These are phyloP conservation scores for Lasioglossum zephyrum DNA, from an alignment of 2,888 invertebrate genomes.

Conservation along the genomic window DNA sequence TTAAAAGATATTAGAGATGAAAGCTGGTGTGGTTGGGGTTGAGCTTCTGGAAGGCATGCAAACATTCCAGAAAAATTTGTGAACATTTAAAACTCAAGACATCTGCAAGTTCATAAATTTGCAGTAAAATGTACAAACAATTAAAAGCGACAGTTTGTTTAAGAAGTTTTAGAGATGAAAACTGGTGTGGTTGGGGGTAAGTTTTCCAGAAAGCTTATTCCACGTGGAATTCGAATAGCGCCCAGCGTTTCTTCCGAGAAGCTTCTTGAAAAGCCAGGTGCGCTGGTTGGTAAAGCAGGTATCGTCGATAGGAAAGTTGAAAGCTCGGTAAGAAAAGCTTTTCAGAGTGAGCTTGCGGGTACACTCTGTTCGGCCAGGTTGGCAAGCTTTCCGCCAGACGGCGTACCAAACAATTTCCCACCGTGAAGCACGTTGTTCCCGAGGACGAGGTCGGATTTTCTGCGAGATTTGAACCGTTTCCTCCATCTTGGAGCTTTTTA, in stretches of 20 bases:
- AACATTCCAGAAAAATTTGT: neutral
- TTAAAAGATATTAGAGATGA: neutral
- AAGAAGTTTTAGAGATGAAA: neutral
- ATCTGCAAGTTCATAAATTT: neutral
- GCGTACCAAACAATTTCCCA: constrained; percentile 23
- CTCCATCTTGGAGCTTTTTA: neutral
- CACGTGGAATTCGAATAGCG: constrained; percentile 9
- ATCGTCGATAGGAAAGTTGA: constrained; percentile 27
- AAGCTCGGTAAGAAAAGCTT: neutral
- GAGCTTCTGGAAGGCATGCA: neutral
- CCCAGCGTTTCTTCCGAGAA: constrained; percentile 2
- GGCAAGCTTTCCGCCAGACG: constrained; percentile 31
- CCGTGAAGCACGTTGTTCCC: neutral
- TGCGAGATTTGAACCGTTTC: neutral
- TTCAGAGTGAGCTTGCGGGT: neutral
- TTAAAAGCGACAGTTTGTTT: neutral
- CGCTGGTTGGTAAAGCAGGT: constrained; percentile 49
- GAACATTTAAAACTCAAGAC: neutral
- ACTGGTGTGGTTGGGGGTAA: neutral
- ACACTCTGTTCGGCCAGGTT: neutral
- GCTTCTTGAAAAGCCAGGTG: neutral
- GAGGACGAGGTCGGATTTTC: neutral
- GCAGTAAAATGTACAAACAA: neutral
- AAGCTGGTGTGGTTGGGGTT: neutral
- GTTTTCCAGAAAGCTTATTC: neutral